Evolutionary conservation across 2,888 invertebrate genomes (phyloP), one percentile per base, ranked within the genome.

Genomic region (Tillus elongatus): DNA sequence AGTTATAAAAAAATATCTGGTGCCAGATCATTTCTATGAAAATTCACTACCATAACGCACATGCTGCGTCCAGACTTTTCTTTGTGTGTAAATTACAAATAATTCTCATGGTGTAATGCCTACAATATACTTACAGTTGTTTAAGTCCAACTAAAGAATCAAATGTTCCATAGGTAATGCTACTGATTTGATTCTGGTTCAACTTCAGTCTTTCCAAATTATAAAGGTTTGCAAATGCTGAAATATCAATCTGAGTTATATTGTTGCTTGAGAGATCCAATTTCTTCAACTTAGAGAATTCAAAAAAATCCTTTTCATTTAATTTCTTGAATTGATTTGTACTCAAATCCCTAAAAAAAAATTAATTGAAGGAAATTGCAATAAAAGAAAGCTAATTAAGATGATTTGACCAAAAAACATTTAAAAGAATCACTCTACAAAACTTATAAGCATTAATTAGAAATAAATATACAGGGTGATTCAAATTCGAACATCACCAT

Each of bases 281-380:
- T 33, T 75, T 65, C 58, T 75, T 79, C n/a, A 88, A 66, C 40
- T 77, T 76, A 9, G 78, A 75, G 52, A 83, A 73, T 58, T 80
- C 79, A 47, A 71, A 73, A 60, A 92, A 89, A 35, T 86, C 81
- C 53, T 79, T 76, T 2, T 77, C 75, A 49, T 82, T 77, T 51
- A 91, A 76, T 11, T 72, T 65, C 30, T 75, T 73, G 56, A 91
- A 81, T 50, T 79, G 74, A 61, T 90, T 91, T 56, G 76, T 78
- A 57, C 83, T 86, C 35, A 91, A 69, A 65, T 90, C 85, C 54
- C 85, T 84, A 66, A 28, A 69, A 68, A 62, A 54, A n/a, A n/a
- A n/a, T n/a, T n/a, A n/a, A n/a, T n/a, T n/a, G n/a, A n/a, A n/a
- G n/a, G n/a, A n/a, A n/a, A n/a, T n/a, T n/a, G n/a, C n/a, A n/a